Evolutionary conservation across 2,797 vertebrate genomes (phyloP).

Genomic region (Hippoglossus hippoglossus): DNA sequence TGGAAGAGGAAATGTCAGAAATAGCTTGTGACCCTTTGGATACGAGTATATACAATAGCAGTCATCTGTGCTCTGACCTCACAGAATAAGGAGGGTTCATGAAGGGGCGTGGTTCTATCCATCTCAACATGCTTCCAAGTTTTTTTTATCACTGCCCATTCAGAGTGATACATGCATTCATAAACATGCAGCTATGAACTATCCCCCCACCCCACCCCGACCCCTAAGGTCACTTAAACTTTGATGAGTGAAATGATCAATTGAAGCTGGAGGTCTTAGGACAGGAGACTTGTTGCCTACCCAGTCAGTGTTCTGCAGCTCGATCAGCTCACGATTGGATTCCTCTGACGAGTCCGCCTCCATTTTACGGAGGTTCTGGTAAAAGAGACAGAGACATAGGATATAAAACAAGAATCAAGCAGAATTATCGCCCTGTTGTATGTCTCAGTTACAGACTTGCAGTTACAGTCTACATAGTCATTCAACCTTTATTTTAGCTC

Average conservation of each 20-base stretch:
- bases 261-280: conserved; percentile 9
- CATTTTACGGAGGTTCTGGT: conserved; percentile 95
- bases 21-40: background rate
- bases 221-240: background rate
- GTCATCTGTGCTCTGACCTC: conserved; percentile 21
- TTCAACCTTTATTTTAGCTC: too few relatives aligned
- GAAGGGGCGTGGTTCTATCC: conserved; percentile 10
- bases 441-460: too few relatives aligned
- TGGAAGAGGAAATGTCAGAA: conserved; percentile 7
- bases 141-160: conserved; percentile 8
- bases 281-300: conserved; percentile 76
- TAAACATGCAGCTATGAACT: conserved; percentile 4
- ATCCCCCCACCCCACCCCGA: background rate
- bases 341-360: conserved; percentile 84
- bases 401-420: background rate
- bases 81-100: conserved; percentile 1
- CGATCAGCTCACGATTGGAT: conserved; percentile 88
- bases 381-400: conserved; percentile 31
- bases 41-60: background rate
- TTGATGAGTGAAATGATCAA: background rate
- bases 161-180: background rate
- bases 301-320: conserved; percentile 97
- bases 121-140: background rate
- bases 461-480: too few relatives aligned
- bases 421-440: too few relatives aligned